Conservation (phyloP, 2,888 invertebrate genomes). For the Arrhopalites spinosus region DNA sequence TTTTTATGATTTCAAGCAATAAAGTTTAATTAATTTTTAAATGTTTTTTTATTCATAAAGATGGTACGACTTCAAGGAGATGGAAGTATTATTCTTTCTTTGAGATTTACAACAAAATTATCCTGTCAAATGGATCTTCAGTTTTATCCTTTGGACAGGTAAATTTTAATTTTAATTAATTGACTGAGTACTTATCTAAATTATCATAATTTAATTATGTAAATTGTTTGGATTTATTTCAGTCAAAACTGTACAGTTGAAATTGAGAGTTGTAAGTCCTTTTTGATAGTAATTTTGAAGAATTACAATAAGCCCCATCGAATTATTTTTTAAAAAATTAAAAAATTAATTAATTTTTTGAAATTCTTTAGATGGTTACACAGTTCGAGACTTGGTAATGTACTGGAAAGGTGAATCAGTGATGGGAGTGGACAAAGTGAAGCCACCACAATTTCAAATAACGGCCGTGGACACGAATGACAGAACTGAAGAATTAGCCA, state of each 20-base stretch:
- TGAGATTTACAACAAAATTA: conserved; percentile 66
- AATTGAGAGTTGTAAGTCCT: conserved; percentile 65
- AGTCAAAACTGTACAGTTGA: conserved; percentile 67
- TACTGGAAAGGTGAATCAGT: conserved; percentile 63
- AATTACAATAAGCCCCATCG: not conserved
- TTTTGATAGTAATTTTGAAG: not conserved
- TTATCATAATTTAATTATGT: no score
- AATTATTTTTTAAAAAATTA: not conserved
- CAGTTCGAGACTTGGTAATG: conserved; percentile 65
- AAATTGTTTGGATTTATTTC: no score
- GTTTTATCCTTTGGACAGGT: conserved; percentile 64
- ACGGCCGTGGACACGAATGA: conserved; percentile 62
- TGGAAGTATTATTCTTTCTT: conserved; percentile 65
- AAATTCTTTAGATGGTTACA: conserved; percentile 64
- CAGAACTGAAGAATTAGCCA: conserved; percentile 62
- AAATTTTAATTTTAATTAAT: no score
- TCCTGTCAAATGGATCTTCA: conserved; percentile 68
- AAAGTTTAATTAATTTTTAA: no score
- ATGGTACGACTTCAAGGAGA: conserved; percentile 65
- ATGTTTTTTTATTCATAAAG: conserved; percentile 21
- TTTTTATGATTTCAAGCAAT: no score
- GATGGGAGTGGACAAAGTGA: conserved; percentile 63
- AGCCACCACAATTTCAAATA: conserved; percentile 65
- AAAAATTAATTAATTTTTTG: not conserved
- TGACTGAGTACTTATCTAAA: no score